Percentiles rank a stretch among this genome's conserved stretches.
Conservation (phyloP, 2,888 invertebrate genomes). For the Amblyteles armatorius region DNA sequence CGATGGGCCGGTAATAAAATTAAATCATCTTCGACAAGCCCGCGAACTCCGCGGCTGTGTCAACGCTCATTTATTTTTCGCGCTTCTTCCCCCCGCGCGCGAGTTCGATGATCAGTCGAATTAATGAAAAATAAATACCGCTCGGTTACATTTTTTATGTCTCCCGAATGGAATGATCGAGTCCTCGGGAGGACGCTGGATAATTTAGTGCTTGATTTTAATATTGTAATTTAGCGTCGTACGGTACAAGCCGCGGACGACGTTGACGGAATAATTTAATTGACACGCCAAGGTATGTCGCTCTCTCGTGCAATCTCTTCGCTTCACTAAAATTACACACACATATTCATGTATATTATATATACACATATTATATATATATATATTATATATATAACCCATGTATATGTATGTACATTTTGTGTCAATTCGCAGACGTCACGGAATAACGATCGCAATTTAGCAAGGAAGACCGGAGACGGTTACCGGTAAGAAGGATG, state of each 20-base stretch:
- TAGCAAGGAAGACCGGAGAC: slow-evolving; percentile 6
- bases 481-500: background rate
- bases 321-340: background rate
- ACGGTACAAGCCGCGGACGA: slow-evolving; percentile 31
- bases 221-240: slow-evolving; percentile 46
- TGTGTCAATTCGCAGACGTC: slow-evolving; percentile 37
- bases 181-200: slow-evolving; percentile 3
- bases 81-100: background rate
- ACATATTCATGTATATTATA: too few species aligned
- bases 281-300: slow-evolving; percentile 44
- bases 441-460: slow-evolving; percentile 59
- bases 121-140: slow-evolving; percentile 58
- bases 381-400: background rate
- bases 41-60: slow-evolving; percentile 16
- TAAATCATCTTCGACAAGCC: slow-evolving; percentile 21
- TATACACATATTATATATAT: background rate
- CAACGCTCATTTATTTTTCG: slow-evolving; percentile 51
- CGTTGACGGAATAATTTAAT: slow-evolving; percentile 59
- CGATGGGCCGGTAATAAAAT: slow-evolving; percentile 21
- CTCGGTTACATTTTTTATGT: slow-evolving; percentile 9
- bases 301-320: slow-evolving; percentile 8
- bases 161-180: slow-evolving; percentile 41
- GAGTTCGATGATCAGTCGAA: slow-evolving; percentile 43
- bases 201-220: slow-evolving; percentile 53
- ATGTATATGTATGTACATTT: slow-evolving; percentile 6